Evolutionary conservation across 1,140 invertebrate species (phyloP), one percentile per base, ranked within the genome.

Genomic region (Brachionus rotundiformis): DNA sequence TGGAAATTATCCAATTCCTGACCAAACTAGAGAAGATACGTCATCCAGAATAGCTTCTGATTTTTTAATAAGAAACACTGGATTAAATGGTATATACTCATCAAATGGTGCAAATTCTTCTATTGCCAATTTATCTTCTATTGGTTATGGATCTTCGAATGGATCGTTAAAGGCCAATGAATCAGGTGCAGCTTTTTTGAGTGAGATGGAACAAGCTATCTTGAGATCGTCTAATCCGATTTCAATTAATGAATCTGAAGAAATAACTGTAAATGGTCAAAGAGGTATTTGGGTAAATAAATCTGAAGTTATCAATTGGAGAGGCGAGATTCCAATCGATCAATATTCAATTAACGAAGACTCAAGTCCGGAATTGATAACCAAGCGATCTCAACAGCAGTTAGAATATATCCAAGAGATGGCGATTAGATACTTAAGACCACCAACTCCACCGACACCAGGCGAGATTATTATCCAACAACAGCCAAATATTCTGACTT

Each of bases 261-360:
- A 41, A 41, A 41, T 41, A 41, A 41, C 39, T 13, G 13, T 41
- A 41, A 10, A 41, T 41, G 39, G 39, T 11, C 39, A 41, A 2
- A 8, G 39, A 11, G 39, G 39, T 41, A 41, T 41, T 41, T 41
- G 39, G 39, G 39, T 13, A 10, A 41, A 41, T 13, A 41, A 41
- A 41, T 41, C 39, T 41, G 39, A 41, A 3, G 3, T 41, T 11
- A 41, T 41, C 1, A 41, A 41, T 41, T 41, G 39, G 39, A 41
- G 3, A 41, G 39, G 39, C 13, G 39, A 41, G 3, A 41, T 41
- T 41, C 39, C 39, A 41, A 41, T 41, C 39, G 13, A 3, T 4
- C 54, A 61, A 61, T 71, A 71, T 33, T 27, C 23, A 16, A 19
- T 71, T 3, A 76, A 76, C 44, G 19, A 76, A 16, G 71, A 76